A percentile compares a stretch with the other conserved stretches of the same genome.
Conservation (phyloP, 2,888 invertebrate genomes). For the Drosophila imparisetae region DNA sequence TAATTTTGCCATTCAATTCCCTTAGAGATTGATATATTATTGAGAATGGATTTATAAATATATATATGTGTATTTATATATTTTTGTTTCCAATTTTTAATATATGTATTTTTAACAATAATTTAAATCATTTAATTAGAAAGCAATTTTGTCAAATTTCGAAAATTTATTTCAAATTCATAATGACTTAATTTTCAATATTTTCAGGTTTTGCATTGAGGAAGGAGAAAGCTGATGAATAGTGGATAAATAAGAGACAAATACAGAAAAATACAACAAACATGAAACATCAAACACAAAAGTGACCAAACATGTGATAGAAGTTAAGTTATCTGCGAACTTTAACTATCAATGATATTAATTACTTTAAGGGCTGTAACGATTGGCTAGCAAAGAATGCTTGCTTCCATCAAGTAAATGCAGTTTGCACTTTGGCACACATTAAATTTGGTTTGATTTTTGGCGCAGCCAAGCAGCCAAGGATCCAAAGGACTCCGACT, state of each 20-base stretch:
- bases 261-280: not conserved
- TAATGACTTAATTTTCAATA: no score
- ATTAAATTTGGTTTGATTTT: conserved; percentile 66
- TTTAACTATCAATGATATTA: conserved; percentile 45
- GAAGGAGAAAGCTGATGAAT: not conserved
- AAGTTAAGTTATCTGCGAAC: conserved; percentile 15
- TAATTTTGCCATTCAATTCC: not conserved
- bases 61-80: no score
- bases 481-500: conserved; percentile 5
- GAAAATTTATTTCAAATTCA: no score
- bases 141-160: no score
- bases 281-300: not conserved
- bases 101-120: no score
- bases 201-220: no score
- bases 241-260: not conserved
- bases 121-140: no score
- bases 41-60: no score
- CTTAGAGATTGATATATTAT: not conserved
- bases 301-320: conserved; percentile 8
- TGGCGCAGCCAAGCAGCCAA: conserved; percentile 16
- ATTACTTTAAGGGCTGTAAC: conserved; percentile 47
- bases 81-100: no score
- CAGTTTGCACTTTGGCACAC: conserved; percentile 56
- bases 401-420: conserved; percentile 41
- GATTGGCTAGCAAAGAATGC: conserved; percentile 24